These are phyloP conservation scores for Plebejus argus DNA, from an alignment of 2,888 invertebrate species.

Conservation along the genomic window DNA sequence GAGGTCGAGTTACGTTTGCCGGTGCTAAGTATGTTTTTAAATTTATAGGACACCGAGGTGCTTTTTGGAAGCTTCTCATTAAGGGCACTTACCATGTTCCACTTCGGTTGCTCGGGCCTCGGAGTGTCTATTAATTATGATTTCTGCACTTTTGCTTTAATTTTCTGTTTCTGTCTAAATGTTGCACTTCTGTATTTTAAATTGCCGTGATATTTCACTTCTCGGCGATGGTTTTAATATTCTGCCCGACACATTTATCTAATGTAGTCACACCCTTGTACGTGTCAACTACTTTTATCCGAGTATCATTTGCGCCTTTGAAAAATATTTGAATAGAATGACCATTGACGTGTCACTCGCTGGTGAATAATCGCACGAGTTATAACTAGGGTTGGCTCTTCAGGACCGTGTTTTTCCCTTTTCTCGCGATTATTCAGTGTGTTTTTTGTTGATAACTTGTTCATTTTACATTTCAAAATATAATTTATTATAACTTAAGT, in stretches of 20 bases:
- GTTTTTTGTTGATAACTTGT: neutral
- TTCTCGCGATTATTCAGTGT: neutral
- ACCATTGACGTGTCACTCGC: slow-evolving; percentile 46
- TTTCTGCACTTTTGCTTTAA: neutral
- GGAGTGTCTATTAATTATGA: neutral
- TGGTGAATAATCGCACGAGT: slow-evolving; percentile 36
- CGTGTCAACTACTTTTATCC: slow-evolving; percentile 27
- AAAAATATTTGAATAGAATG: slow-evolving; percentile 45
- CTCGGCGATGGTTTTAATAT: slow-evolving; percentile 11
- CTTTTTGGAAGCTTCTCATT: slow-evolving; percentile 25
- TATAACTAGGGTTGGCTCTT: slow-evolving; percentile 9
- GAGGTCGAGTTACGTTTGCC: slow-evolving; percentile 18
- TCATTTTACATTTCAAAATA: neutral
- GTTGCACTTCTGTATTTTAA: neutral
- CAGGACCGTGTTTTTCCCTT: neutral
- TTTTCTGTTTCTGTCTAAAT: neutral
- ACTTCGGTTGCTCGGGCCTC: neutral
- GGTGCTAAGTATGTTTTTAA: slow-evolving; percentile 33
- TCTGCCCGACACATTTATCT: slow-evolving; percentile 15
- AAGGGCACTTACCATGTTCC: slow-evolving; percentile 12
- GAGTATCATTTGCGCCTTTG: slow-evolving; percentile 34
- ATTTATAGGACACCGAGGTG: slow-evolving; percentile 31
- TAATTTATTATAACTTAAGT: too few relatives aligned
- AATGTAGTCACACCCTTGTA: slow-evolving; percentile 22
- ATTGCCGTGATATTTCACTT: slow-evolving; percentile 10